These are phyloP conservation scores for roundworm (Caenorhabditis elegans) DNA, from an alignment of 1,140 invertebrate genomes.

Conservation along the genomic window WBcel235 BX284603.4:3542001-3542500, in stretches of 20 bases:
- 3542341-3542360: neutral
- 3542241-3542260: conserved; percentile 10
- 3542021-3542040: too few relatives aligned
- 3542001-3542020: too few relatives aligned
- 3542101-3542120: neutral
- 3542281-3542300: neutral
- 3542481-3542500: neutral
- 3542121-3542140: too few relatives aligned
- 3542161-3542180: neutral
- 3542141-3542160: neutral
- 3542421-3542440: neutral
- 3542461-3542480: neutral
- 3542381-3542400: neutral
- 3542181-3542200: conserved; percentile 29
- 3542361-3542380: neutral
- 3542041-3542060: too few relatives aligned
- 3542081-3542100: neutral
- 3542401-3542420: neutral
- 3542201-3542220: neutral
- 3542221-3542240: neutral
- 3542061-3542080: too few relatives aligned
- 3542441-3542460: neutral
- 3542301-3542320: too few relatives aligned
- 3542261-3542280: neutral
- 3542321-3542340: conserved; percentile 3